phyloP scores from a whole-genome alignment of 2,797 vertebrate genomes.

The Halcyon badia region DNA sequence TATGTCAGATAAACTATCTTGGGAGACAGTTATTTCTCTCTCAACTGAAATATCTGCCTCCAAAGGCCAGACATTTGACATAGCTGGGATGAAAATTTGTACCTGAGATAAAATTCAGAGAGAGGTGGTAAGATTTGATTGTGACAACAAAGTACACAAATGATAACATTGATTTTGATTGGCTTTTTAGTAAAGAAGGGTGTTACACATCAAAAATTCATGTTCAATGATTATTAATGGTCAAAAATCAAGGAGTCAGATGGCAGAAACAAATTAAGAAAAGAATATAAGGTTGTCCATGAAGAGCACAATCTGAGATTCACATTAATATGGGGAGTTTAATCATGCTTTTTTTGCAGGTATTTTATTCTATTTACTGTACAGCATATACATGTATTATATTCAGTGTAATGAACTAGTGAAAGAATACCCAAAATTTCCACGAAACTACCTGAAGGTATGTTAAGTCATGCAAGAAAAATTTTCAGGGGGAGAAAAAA shows the following conservation, averaged over 20 bases:
- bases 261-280: neutral
- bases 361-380: neutral
- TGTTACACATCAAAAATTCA: neutral
- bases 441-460: neutral
- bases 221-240: neutral
- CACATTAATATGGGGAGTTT: rapidly evolving
- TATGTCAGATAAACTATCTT: neutral
- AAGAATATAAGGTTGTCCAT: neutral
- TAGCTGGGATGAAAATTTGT: neutral
- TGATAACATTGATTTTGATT: neutral
- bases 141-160: neutral
- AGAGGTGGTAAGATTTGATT: neutral
- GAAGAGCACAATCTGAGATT: neutral
- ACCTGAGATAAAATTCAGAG: neutral
- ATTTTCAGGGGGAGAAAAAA: rapidly evolving
- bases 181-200: neutral
- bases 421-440: neutral
- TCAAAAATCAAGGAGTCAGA: neutral
- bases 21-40: neutral
- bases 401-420: neutral
- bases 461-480: neutral
- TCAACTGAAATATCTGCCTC: neutral
- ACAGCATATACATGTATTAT: neutral
- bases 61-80: neutral
- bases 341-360: neutral